Conservation (phyloP, 2,113 vertebrate species). For the Probosciger aterrimus region DNA sequence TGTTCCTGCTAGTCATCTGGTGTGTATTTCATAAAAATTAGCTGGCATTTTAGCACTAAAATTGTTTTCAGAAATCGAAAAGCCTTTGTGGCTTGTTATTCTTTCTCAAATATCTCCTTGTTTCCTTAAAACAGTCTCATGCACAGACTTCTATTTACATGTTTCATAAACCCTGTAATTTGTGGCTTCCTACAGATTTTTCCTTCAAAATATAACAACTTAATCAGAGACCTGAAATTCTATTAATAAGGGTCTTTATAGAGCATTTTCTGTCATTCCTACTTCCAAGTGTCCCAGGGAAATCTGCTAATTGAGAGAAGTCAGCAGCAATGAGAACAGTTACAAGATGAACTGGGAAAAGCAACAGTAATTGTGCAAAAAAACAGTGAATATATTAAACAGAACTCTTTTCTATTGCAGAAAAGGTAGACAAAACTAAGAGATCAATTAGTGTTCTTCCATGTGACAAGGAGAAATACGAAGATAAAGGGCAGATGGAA, state of each 20-base stretch:
- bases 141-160: not conserved
- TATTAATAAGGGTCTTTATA: not conserved
- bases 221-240: not conserved
- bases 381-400: not conserved
- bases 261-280: not conserved
- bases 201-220: constrained; percentile 5
- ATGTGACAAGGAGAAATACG: not conserved
- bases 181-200: constrained; percentile 7
- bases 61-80: not conserved
- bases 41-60: not conserved
- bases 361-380: not conserved
- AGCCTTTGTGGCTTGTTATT: not conserved
- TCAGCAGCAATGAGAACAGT: not conserved
- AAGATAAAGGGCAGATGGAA: constrained; percentile 27
- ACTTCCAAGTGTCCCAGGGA: not conserved
- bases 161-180: constrained; percentile 19
- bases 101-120: not conserved
- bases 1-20: not conserved
- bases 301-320: not conserved
- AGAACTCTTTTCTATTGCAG: not conserved
- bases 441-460: not conserved
- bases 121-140: not conserved
- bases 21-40: not conserved
- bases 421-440: constrained; percentile 31
- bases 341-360: not conserved